These are phyloP conservation scores for Calameuta pallipes DNA, from an alignment of 2,888 invertebrate genomes.

Conservation along the genomic window DNA sequence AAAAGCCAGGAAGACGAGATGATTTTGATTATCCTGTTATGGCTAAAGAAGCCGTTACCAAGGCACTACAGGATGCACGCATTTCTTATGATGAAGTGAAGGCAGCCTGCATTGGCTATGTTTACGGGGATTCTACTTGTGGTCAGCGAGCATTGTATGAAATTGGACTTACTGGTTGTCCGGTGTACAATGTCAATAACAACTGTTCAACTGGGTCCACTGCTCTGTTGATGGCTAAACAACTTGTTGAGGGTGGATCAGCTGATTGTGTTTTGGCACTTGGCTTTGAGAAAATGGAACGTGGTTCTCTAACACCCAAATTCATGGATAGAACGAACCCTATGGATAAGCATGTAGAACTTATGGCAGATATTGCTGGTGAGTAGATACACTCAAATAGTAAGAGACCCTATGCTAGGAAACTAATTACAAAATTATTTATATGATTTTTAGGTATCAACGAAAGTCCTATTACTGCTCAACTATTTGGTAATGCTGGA, in stretches of 20 bases:
- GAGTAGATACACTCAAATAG: conserved; percentile 4
- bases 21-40: conserved; percentile 94
- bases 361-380: conserved; percentile 87
- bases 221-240: conserved; percentile 90
- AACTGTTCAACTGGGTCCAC: conserved; percentile 98
- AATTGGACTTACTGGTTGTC: conserved; percentile 95
- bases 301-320: conserved; percentile 84
- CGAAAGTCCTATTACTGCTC: conserved; percentile 89
- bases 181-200: conserved; percentile 98
- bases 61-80: conserved; percentile 87
- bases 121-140: conserved; percentile 94
- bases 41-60: conserved; percentile 91
- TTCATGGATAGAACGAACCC: conserved; percentile 88
- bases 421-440: neutral
- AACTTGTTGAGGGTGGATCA: conserved; percentile 89
- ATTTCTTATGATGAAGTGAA: conserved; percentile 82
- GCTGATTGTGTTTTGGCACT: conserved; percentile 91
- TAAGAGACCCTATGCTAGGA: conserved; percentile 3
- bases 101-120: conserved; percentile 93
- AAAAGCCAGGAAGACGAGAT: conserved; percentile 86
- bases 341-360: conserved; percentile 86
- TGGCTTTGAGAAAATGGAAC: conserved; percentile 99
- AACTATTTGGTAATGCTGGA: conserved; percentile 97
- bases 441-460: conserved; percentile 68
- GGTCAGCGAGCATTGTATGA: conserved; percentile 96